These are phyloP conservation scores for Acanthoscelides obtectus DNA, from an alignment of 2,888 invertebrate genomes.

Conservation along the genomic window DNA sequence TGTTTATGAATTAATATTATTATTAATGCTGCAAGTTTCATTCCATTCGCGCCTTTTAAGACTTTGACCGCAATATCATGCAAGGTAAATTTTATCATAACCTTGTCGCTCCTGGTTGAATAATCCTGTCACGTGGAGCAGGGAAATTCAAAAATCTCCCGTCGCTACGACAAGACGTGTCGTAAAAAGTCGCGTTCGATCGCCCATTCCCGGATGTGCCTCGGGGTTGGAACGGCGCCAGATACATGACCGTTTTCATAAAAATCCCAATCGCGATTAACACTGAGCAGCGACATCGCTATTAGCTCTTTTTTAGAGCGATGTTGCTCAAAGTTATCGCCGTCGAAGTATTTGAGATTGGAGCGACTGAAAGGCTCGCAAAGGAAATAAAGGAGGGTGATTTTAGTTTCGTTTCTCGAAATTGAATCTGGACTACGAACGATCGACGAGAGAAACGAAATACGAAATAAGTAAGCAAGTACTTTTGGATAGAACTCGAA, in stretches of 20 bases:
- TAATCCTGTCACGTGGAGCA: not conserved
- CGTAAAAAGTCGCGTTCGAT: not conserved
- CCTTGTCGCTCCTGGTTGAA: not conserved
- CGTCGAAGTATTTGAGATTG: not conserved
- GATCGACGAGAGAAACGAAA: not conserved
- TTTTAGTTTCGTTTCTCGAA: not conserved
- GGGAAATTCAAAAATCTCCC: not conserved
- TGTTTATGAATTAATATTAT: no score
- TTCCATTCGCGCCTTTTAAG: no score
- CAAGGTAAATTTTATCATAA: not conserved
- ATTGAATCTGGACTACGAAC: not conserved
- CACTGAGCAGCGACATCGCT: not conserved
- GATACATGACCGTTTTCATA: not conserved
- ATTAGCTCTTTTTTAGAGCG: not conserved
- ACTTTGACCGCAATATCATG: not conserved
- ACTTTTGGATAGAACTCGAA: no score
- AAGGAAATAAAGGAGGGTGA: not conserved
- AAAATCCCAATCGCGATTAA: not conserved
- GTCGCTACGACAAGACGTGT: not conserved
- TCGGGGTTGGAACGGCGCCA: not conserved
- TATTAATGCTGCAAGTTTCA: no score
- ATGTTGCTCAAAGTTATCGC: not conserved
- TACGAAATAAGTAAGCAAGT: no score
- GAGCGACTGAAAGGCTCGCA: not conserved
- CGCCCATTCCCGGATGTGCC: not conserved